Evolutionary conservation across 2,797 vertebrate genomes (phyloP).

Genomic region (Platalea minor): DNA sequence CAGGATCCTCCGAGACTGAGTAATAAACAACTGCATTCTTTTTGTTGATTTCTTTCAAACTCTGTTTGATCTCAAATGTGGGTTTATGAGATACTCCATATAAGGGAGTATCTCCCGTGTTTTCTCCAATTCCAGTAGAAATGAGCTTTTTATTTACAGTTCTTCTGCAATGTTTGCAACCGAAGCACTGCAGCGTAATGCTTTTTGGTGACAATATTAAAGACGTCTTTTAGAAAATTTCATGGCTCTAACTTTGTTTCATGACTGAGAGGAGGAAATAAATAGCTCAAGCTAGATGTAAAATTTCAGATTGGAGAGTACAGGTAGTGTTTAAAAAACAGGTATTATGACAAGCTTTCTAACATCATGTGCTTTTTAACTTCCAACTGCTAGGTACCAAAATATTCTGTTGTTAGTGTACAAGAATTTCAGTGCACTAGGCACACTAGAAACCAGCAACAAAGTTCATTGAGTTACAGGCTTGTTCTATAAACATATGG

Average conservation of each 20-base stretch:
- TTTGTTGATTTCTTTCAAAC: slow-evolving; percentile 5
- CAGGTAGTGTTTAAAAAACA: background rate
- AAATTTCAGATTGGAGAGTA: background rate
- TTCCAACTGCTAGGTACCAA: background rate
- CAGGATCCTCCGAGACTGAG: background rate
- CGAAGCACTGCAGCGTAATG: background rate
- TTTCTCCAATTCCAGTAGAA: background rate
- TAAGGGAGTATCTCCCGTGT: background rate
- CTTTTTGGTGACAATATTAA: background rate
- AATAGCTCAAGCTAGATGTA: background rate
- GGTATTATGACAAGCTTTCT: background rate
- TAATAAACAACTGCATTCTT: background rate
- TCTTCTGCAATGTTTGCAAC: slow-evolving; percentile 18
- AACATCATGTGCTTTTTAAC: background rate
- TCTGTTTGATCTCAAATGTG: background rate
- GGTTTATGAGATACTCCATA: background rate
- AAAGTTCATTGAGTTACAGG: background rate
- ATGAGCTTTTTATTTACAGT: slow-evolving; percentile 21
- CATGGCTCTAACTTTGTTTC: background rate
- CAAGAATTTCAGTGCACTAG: background rate
- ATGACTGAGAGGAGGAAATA: background rate
- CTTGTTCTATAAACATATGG: background rate
- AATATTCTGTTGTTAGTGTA: background rate
- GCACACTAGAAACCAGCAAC: background rate
- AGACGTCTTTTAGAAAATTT: background rate